A percentile compares a stretch with the other conserved stretches of the same genome.
Conservation (phyloP, 2,113 vertebrate genomes). For the Calidris pygmaea region DNA sequence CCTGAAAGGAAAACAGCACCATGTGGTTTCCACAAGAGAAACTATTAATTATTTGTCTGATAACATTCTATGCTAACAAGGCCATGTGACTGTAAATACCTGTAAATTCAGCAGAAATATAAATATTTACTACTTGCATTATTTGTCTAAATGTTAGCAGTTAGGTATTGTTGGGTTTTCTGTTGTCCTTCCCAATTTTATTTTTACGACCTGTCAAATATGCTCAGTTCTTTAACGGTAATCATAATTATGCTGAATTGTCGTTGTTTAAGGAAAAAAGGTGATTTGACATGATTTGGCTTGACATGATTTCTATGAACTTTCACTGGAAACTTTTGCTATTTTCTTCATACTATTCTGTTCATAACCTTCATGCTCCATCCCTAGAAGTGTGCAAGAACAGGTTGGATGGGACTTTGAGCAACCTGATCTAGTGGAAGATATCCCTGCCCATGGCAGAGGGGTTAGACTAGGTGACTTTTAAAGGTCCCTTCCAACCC, state of each 20-base stretch:
- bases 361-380: accelerated
- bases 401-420: not conserved
- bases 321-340: not conserved
- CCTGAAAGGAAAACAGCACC: not conserved
- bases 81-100: not conserved
- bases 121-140: not conserved
- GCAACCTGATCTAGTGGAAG: not conserved
- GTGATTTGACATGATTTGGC: not conserved
- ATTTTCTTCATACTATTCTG: not conserved
- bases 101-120: not conserved
- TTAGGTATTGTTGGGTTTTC: not conserved
- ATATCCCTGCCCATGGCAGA: not conserved
- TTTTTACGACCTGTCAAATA: not conserved
- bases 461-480: not conserved
- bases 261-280: not conserved
- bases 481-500: not conserved
- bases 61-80: not conserved
- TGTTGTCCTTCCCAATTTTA: not conserved
- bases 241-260: not conserved
- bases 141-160: not conserved
- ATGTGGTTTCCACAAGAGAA: not conserved
- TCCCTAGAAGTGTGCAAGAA: not conserved
- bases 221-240: not conserved
- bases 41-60: not conserved
- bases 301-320: not conserved